Conservation (phyloP, 2,113 vertebrate genomes). For the Rhizomys pruinosus region DNA sequence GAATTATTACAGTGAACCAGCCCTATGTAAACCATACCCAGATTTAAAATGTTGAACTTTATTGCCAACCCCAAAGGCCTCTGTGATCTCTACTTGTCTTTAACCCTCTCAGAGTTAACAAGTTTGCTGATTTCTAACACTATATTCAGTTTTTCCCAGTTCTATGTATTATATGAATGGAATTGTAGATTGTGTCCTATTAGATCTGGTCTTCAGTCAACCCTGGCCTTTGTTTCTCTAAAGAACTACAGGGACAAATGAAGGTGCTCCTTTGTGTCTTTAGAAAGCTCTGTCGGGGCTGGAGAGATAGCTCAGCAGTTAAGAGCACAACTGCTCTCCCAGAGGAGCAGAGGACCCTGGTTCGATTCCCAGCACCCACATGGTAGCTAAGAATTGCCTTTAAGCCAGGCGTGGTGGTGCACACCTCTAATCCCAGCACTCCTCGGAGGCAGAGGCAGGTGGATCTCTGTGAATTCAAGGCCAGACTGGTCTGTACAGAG, state of each 20-base stretch:
- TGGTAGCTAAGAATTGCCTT: too few species aligned
- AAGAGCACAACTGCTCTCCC: too few species aligned
- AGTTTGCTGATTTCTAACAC: not conserved
- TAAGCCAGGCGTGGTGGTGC: too few species aligned
- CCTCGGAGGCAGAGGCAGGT: too few species aligned
- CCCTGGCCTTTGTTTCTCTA: not conserved
- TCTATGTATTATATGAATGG: slow-evolving; percentile 45
- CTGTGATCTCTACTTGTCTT: not conserved
- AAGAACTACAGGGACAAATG: not conserved
- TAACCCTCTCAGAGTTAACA: not conserved
- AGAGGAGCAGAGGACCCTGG: too few species aligned
- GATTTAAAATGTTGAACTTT: not conserved
- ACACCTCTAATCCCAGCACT: too few species aligned
- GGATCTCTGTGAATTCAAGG: too few species aligned
- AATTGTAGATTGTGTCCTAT: not conserved
- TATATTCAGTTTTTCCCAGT: not conserved
- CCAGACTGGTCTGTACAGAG: too few species aligned
- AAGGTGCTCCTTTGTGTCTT: not conserved
- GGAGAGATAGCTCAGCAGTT: too few species aligned
- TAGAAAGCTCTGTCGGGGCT: not conserved
- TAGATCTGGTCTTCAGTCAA: slow-evolving; percentile 25
- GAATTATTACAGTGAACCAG: not conserved
- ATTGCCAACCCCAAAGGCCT: too few species aligned
- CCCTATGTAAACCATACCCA: not conserved
- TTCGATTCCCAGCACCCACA: too few species aligned